A percentile compares a stretch with the other conserved stretches of the same genome.
phyloP scores from a whole-genome alignment of 2,888 invertebrate genomes.

The Erynnis tages region DNA sequence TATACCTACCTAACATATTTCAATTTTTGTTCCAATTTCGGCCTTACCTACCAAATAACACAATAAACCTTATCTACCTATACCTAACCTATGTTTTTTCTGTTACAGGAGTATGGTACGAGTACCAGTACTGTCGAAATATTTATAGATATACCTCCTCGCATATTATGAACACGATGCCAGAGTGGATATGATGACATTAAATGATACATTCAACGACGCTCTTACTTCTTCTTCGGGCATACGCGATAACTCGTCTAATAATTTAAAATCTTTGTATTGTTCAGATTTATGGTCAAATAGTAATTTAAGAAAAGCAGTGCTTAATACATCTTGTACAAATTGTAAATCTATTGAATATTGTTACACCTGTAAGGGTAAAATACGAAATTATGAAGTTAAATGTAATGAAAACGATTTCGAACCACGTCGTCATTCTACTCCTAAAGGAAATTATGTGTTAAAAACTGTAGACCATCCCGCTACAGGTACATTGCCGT shows the following conservation, averaged over 20 bases:
- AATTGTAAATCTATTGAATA: slow-evolving; percentile 59
- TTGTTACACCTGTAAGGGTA: slow-evolving; percentile 69
- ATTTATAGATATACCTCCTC: too few species aligned
- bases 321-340: slow-evolving; percentile 50
- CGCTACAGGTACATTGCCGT: slow-evolving; percentile 34
- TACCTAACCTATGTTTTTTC: slow-evolving; percentile 11
- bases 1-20: too few species aligned
- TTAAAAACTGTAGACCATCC: slow-evolving; percentile 33
- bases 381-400: slow-evolving; percentile 72
- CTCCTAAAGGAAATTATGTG: slow-evolving; percentile 53
- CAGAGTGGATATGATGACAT: slow-evolving; percentile 51
- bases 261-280: slow-evolving; percentile 63
- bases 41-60: too few species aligned
- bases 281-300: slow-evolving; percentile 70
- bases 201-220: slow-evolving; percentile 51
- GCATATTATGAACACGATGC: slow-evolving; percentile 2
- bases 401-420: slow-evolving; percentile 53
- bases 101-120: too few species aligned
- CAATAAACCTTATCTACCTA: too few species aligned
- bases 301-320: slow-evolving; percentile 57
- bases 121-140: too few species aligned
- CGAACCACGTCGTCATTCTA: slow-evolving; percentile 65
- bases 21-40: too few species aligned
- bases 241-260: slow-evolving; percentile 48
- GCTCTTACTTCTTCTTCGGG: slow-evolving; percentile 45